A percentile compares a stretch with the other conserved stretches of the same genome.
These are phyloP conservation scores for Hemaris fuciformis DNA, from an alignment of 2,888 invertebrate species.

Conservation along the genomic window DNA sequence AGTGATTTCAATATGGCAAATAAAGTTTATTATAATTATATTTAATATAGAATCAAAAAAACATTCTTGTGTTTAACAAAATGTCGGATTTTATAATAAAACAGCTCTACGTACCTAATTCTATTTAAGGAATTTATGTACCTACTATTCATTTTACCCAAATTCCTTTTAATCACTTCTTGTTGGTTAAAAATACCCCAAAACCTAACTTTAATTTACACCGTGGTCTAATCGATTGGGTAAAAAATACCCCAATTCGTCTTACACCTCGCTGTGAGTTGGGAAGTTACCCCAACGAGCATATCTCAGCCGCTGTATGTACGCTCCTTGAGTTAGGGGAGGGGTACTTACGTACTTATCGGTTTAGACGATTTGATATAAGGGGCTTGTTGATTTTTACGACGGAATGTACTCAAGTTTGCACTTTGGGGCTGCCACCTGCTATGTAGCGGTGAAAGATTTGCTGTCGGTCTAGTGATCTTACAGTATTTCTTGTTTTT, in stretches of 20 bases:
- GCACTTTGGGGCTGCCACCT: constrained; percentile 24
- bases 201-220: not conserved
- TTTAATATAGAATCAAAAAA: too few relatives aligned
- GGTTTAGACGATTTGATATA: constrained; percentile 49
- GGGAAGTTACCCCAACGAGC: constrained; percentile 26
- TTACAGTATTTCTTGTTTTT: not conserved
- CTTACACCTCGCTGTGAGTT: not conserved
- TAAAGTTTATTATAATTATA: too few relatives aligned
- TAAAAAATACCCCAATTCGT: not conserved
- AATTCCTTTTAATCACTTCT: too few relatives aligned
- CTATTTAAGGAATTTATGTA: too few relatives aligned
- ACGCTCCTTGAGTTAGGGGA: constrained; percentile 41
- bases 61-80: too few relatives aligned
- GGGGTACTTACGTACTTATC: constrained; percentile 50
- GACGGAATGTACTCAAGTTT: constrained; percentile 38
- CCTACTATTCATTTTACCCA: too few relatives aligned
- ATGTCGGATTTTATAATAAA: too few relatives aligned
- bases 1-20: too few relatives aligned
- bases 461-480: not conserved
- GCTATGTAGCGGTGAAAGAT: constrained; percentile 5
- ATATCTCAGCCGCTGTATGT: constrained; percentile 29
- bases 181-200: not conserved
- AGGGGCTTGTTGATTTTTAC: constrained; percentile 42
- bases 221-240: not conserved
- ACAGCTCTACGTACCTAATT: too few relatives aligned